Conservation (phyloP, 2,888 invertebrate genomes). For the Perizoma flavofasciatum region DNA sequence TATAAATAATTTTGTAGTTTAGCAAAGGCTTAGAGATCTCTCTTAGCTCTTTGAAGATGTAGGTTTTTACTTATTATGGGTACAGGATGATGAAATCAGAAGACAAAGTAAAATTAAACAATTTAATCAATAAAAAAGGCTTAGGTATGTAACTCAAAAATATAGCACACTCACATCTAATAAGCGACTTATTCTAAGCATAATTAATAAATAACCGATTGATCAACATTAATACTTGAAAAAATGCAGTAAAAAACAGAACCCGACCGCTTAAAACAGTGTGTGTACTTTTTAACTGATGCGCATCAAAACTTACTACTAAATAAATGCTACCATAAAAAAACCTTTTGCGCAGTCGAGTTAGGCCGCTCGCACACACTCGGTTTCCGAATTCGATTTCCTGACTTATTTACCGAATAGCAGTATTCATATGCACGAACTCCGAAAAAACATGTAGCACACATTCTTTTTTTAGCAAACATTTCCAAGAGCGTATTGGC, state of each 20-base stretch:
- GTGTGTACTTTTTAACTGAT: background rate
- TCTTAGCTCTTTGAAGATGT: too few relatives aligned
- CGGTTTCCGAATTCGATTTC: too few relatives aligned
- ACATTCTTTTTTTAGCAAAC: too few relatives aligned
- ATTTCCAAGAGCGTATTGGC: too few relatives aligned
- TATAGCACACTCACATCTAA: conserved; percentile 22
- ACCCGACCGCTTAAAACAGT: conserved; percentile 3
- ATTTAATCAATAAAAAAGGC: conserved; percentile 22
- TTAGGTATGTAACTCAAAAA: conserved; percentile 9
- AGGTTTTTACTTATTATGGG: too few relatives aligned
- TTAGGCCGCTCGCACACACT: too few relatives aligned
- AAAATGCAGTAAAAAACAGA: conserved; percentile 21
- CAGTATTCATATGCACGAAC: too few relatives aligned
- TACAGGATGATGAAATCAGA: too few relatives aligned
- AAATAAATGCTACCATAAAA: background rate
- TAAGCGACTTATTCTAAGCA: conserved; percentile 14
- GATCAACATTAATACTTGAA: conserved; percentile 15
- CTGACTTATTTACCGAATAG: too few relatives aligned
- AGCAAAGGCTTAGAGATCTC: too few relatives aligned
- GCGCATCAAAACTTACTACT: background rate
- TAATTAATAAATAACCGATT: conserved; percentile 19
- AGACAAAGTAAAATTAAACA: background rate
- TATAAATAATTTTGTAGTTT: too few relatives aligned
- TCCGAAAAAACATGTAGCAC: too few relatives aligned
- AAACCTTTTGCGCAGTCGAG: background rate